Evolutionary conservation across 1,140 invertebrate genomes (phyloP), one percentile per base, ranked within the genome.

Genomic region (Homarus americanus): DNA sequence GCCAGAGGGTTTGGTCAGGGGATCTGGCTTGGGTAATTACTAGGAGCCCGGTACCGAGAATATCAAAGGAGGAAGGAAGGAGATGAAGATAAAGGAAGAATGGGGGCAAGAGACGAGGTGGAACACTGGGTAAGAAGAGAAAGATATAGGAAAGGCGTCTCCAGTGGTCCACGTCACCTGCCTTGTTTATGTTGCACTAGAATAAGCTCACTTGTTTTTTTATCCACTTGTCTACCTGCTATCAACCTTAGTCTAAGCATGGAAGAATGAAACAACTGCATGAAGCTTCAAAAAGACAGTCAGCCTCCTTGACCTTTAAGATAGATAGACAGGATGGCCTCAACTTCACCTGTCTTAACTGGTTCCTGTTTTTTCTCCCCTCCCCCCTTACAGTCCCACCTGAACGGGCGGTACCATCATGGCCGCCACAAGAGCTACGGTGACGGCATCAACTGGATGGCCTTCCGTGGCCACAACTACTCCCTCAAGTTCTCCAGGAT

Each of bases 381-480:
- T 17, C 32, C 28, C n/a, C 53, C 34, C 28, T 84, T 72, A 34
- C 75, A 92, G 92, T 91, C 93, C 0, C 94, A 94, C 84, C 85
- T 94, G 66, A 94, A 94, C 92, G 94, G 94, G 0, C 78, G 92
- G 5, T 94, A 94, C 93, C 92, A 93, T 79, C 80, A 82, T 91
- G 93, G 94, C 87, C 69, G 92, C 85, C 84, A 94, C 92, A 44
- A 93, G 91, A 82, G 92, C 92, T 92, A 93, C 93, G 93, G 93
- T 1, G 92, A 93, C 82, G 94, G 94, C 5, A 92, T 94, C 79
- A 94, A 94, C 91, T 95, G 94, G 94, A 93, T 94, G 92, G 92
- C 93, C 10, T 94, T 94, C 93, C 93, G 93, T 79, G 94, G 94
- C 0, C 93, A 94, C 76, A 93, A 94, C 92, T 94, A 94, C 87